Percentiles rank a stretch among this genome's conserved stretches.
phyloP scores from a whole-genome alignment of 2,113 vertebrate species.

The Geococcyx californianus region DNA sequence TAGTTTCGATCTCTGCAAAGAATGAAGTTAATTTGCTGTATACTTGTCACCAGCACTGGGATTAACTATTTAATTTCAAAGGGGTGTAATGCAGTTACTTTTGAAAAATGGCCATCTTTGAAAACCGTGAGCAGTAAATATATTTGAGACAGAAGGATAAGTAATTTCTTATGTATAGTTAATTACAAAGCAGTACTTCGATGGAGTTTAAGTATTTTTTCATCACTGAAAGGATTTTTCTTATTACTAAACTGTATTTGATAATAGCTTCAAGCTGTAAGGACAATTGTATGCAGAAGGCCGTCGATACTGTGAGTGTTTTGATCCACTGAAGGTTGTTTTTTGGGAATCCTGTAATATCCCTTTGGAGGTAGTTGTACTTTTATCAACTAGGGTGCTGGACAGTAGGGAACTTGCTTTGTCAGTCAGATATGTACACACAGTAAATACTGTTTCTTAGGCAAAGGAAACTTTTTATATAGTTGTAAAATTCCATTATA shows the following conservation, averaged over 20 bases:
- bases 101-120: constrained; percentile 76
- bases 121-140: constrained; percentile 79
- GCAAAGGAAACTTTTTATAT: constrained; percentile 85
- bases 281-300: constrained; percentile 79
- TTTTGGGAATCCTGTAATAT: constrained; percentile 79
- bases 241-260: constrained; percentile 86
- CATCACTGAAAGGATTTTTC: constrained; percentile 83
- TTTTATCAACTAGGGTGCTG: constrained; percentile 79
- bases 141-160: constrained; percentile 83
- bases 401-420: constrained; percentile 76
- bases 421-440: constrained; percentile 79
- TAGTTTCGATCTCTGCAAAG: constrained; percentile 81
- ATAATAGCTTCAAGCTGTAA: constrained; percentile 82
- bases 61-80: constrained; percentile 80
- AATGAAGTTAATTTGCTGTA: constrained; percentile 87
- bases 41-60: constrained; percentile 91
- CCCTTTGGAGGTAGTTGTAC: constrained; percentile 79
- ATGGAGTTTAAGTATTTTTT: constrained; percentile 89
- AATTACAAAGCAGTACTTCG: constrained; percentile 80
- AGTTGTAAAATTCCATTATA: constrained; percentile 87
- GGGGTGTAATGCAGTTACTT: constrained; percentile 76
- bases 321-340: constrained; percentile 85
- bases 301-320: constrained; percentile 89
- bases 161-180: constrained; percentile 83
- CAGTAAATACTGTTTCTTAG: constrained; percentile 84